Base-by-base conservation (phyloP, 2,797 vertebrate species). In the Mus caroli region DNA sequence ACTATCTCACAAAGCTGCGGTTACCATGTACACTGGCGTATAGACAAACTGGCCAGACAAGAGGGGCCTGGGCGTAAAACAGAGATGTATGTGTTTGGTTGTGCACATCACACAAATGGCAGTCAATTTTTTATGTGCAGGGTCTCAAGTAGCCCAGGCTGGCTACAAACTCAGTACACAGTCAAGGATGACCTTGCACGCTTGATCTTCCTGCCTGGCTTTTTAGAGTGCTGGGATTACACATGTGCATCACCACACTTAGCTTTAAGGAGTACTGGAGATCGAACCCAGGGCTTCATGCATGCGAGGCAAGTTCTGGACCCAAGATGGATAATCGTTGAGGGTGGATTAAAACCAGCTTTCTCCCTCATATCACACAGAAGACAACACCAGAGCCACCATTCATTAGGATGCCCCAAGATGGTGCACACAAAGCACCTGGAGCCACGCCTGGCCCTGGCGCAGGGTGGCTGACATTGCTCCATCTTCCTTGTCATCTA, bases 351-450 rank as follows among this genome's bases (percentile, higher is more conserved):
- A 73, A 88, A 88, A 56, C 28, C 11, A 40, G 50, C 37, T 73
- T 56, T 1, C 19, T 7, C 2, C n/a, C 9, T 56, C 85, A 40
- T 56, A 56, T 31, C 50, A 28, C 50, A 73, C 22, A 73, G 50
- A 73, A 73, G 73, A 87, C 67, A 73, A 40, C 52, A 37, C 67
- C 64, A 40, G 52, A 31, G 54, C n/a, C 28, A 69, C 22, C 85
- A 73, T 54, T 88, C n/a, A 20, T 40, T n/a, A 73, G 85, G 85
- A 73, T n/a, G 73, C 28, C 34, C 86, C 69, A 75, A 40, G 86
- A 88, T 14, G n/a, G 37, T 17, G 6, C 52, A 75, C n/a, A 56
- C 62, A 71, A 17, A 73, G 69, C 52, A 3, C 46, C 56, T 37
- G n/a, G 67, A 56, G 34, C 31, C 84, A 87, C 0, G 22, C 64